These are phyloP conservation scores for Melitaea cinxia DNA, from an alignment of 1,140 invertebrate species.

Conservation along the genomic window DNA sequence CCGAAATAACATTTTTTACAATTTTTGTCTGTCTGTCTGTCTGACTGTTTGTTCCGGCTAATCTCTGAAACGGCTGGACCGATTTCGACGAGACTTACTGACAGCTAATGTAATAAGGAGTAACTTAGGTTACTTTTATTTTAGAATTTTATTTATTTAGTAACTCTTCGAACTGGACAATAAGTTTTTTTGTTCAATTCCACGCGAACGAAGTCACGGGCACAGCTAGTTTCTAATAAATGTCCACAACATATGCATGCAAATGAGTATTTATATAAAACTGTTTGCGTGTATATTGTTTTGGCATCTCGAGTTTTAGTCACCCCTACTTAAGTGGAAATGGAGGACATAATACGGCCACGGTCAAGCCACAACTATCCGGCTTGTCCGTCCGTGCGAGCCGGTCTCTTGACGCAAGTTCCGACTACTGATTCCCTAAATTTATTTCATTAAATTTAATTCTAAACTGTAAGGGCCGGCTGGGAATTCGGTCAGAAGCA, in stretches of 20 bases:
- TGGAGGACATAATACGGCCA: slow-evolving; percentile 29
- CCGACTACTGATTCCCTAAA: slow-evolving; percentile 65
- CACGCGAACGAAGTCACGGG: too few species aligned
- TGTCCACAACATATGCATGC: background rate
- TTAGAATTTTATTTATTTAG: too few species aligned
- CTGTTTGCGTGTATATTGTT: background rate
- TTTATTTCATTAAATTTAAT: slow-evolving; percentile 81
- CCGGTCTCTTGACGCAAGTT: slow-evolving; percentile 50
- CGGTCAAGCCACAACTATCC: slow-evolving; percentile 46
- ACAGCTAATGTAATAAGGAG: too few species aligned
- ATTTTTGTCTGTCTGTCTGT: too few species aligned
- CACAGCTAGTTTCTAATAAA: too few species aligned
- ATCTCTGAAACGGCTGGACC: too few species aligned
- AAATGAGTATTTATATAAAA: background rate
- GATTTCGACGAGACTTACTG: too few species aligned
- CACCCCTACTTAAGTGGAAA: background rate
- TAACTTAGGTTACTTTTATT: too few species aligned
- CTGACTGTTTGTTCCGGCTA: too few species aligned
- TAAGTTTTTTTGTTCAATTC: too few species aligned
- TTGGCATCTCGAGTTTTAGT: background rate
- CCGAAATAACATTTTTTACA: too few species aligned
- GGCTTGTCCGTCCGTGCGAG: slow-evolving; percentile 39
- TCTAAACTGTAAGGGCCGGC: slow-evolving; percentile 66
- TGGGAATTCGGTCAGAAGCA: slow-evolving; percentile 76
- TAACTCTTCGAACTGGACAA: too few species aligned